Conservation (phyloP, 2,113 vertebrate genomes). For the Camelus bactrianus region DNA sequence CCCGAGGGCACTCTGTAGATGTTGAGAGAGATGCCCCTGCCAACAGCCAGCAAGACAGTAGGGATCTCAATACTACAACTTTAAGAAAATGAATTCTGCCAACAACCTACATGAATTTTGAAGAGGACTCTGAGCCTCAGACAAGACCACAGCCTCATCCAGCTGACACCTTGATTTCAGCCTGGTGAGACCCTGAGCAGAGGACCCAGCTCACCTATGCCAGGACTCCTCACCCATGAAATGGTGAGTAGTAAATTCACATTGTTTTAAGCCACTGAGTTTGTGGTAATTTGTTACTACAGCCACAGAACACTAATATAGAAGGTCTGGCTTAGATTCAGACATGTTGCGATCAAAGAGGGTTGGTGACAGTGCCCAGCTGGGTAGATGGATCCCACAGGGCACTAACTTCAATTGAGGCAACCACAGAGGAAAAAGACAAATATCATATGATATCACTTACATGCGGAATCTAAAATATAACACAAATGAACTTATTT, state of each 20-base stretch:
- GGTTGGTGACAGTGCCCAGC: neutral
- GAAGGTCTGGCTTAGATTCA: neutral
- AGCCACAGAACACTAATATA: neutral
- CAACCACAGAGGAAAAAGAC: neutral
- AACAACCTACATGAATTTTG: neutral
- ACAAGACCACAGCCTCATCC: neutral
- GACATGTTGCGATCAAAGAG: neutral
- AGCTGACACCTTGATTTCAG: neutral
- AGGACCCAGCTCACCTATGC: neutral
- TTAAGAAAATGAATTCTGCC: slow-evolving; percentile 8
- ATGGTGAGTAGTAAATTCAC: neutral
- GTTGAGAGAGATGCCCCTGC: neutral
- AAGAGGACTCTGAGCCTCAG: neutral
- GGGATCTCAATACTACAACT: neutral
- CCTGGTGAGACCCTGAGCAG: neutral
- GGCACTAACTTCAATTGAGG: neutral
- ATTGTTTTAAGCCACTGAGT: neutral
- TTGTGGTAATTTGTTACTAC: neutral
- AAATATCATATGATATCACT: too few species aligned
- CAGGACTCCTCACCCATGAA: neutral
- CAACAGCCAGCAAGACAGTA: neutral
- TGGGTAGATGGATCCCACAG: neutral
- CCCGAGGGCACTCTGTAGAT: neutral
- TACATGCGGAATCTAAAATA: too few species aligned
- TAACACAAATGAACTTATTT: too few species aligned